Base-by-base conservation (phyloP, 2,113 vertebrate species). In the Ciconia maguari region DNA sequence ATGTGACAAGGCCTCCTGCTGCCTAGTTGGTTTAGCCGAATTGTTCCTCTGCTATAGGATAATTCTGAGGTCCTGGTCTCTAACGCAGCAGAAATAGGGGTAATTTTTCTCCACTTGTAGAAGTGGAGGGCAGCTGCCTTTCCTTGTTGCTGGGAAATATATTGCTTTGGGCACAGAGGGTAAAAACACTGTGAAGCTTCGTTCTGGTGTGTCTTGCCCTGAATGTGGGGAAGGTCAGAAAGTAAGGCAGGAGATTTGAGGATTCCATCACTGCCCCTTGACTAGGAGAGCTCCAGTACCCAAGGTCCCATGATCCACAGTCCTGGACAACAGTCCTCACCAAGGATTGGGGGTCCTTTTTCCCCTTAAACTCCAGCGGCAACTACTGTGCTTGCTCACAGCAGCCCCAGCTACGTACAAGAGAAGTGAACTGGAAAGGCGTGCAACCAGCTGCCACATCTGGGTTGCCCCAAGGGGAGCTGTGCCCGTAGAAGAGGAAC, bases 381-480 rank as follows among this genome's bases (percentile, higher is more conserved):
- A 42, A 0, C 49, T 34, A 15, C 0, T 4, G 13, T 7, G 11
- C 10, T 49, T 2, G 7, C 17, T 21, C 36, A 21, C 25, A 83
- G 68, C 36, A 62, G 68, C 60, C 72, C 65, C 87, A 95, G 83
- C 66, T 93, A 48, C 5, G 13, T 58, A 54, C 54, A 46, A 68
- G 29, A 87, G 78, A 94, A 78, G n/a, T 57, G 42, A 87, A 7
- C 65, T 66, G 70, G 38, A 74, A 92, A 54, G 30, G 24, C 3
- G 26, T 91, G 88, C 46, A 86, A 64, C 11, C 54, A 62, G 30
- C 46, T 64, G 49, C 87, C 46, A 4, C 11, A 18, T 13, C 21
- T 4, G 2, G 20, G 29, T n/a, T 78, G 30, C 36, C 38, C 16
- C 1, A 7, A 49, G 61, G 57, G 60, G 16, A 84, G 20, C 30